phyloP scores from a whole-genome alignment of 2,888 invertebrate genomes.

The Hirtodrosophila alboralis region DNA sequence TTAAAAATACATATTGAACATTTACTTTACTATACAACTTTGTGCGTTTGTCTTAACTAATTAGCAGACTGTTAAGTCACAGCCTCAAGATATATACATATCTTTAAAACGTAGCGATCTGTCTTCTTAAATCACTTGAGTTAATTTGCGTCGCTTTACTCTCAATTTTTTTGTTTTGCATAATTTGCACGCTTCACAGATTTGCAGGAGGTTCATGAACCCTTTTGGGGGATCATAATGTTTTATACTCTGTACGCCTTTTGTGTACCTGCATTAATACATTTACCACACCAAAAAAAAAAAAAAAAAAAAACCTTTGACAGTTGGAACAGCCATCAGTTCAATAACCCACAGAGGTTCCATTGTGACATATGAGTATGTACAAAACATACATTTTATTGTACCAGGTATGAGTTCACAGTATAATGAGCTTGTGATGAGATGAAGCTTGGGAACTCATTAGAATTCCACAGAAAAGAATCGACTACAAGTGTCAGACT shows the following conservation, averaged over 20 bases:
- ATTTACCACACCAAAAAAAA: constrained; percentile 15
- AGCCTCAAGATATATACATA: not conserved
- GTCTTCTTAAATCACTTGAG: constrained; percentile 53
- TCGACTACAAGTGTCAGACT: not conserved
- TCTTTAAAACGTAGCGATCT: constrained; percentile 24
- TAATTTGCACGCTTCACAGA: constrained; percentile 71
- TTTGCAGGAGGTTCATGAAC: constrained; percentile 53
- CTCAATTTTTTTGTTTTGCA: constrained; percentile 50
- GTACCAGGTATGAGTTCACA: constrained; percentile 11
- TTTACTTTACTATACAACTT: no score
- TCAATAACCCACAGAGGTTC: constrained; percentile 42
- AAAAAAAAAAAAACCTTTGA: constrained; percentile 43
- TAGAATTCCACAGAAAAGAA: constrained; percentile 12
- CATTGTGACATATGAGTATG: constrained; percentile 35
- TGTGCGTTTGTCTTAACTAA: no score
- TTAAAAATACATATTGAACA: no score
- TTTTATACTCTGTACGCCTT: constrained; percentile 21
- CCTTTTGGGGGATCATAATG: constrained; percentile 33
- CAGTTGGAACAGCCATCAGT: constrained; percentile 34
- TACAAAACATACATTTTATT: not conserved
- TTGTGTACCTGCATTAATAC: constrained; percentile 37
- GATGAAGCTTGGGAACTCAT: constrained; percentile 29
- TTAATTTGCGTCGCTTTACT: constrained; percentile 39
- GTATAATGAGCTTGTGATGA: constrained; percentile 49
- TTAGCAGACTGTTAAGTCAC: no score